Conservation (phyloP, 2,113 vertebrate genomes). For the Uropsilus gracilis region DNA sequence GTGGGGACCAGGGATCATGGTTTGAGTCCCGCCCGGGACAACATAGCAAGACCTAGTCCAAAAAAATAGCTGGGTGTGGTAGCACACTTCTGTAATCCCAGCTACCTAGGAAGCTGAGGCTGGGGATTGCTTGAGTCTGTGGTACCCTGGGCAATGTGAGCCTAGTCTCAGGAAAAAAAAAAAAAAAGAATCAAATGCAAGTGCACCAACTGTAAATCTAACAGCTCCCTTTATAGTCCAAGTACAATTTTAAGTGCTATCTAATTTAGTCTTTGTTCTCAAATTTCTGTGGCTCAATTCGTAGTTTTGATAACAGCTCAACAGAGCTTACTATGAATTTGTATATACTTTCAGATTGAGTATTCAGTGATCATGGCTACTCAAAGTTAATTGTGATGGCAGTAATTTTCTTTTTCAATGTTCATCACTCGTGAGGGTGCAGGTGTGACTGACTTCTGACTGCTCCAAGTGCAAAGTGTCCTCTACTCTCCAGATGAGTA, state of each 20-base stretch:
- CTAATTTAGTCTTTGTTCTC: constrained; percentile 29
- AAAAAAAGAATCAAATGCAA: neutral
- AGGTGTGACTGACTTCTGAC: constrained; percentile 58
- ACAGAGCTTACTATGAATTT: neutral
- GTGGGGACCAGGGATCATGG: too few relatives aligned
- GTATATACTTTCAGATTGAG: neutral
- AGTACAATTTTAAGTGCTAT: neutral
- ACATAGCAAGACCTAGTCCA: too few relatives aligned
- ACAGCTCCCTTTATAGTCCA: neutral
- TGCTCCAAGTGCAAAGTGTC: neutral
- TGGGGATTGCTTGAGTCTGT: too few relatives aligned
- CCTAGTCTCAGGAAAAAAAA: too few relatives aligned
- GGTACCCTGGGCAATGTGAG: too few relatives aligned
- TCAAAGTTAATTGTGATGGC: constrained; percentile 67
- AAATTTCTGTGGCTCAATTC: neutral
- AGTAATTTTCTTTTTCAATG: constrained; percentile 53
- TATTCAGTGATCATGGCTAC: neutral
- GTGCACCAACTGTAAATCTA: neutral
- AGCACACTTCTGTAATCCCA: too few relatives aligned
- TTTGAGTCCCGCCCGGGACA: too few relatives aligned
- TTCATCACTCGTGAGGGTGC: constrained; percentile 46
- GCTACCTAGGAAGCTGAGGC: too few relatives aligned
- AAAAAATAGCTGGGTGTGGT: too few relatives aligned
- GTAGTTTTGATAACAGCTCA: neutral
- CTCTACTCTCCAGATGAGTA: constrained; percentile 41